phyloP scores from a whole-genome alignment of 2,113 vertebrate species.

The Paracanthobrama guichenoti region DNA sequence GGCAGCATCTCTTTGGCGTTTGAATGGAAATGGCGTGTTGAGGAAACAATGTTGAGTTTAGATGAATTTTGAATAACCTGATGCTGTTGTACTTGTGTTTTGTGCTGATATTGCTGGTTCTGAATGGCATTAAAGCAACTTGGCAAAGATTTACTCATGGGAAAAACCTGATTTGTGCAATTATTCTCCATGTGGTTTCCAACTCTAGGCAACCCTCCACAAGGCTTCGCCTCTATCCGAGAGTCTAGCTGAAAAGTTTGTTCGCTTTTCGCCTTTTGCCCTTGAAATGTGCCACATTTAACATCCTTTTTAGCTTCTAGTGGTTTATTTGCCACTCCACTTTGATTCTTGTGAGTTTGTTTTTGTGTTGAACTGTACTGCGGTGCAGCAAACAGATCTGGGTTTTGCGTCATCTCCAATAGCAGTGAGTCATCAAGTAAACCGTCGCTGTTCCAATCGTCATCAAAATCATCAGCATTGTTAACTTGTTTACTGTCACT shows the following conservation, averaged over 20 bases:
- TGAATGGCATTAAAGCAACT: not conserved
- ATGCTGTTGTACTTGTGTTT: not conserved
- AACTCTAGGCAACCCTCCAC: not conserved
- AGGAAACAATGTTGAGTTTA: not conserved
- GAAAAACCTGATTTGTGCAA: not conserved
- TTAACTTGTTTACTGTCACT: not conserved
- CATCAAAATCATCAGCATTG: conserved; percentile 70
- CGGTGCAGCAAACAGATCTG: conserved; percentile 65
- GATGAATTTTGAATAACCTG: not conserved
- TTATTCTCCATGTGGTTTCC: not conserved
- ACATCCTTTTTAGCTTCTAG: not conserved
- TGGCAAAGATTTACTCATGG: not conserved
- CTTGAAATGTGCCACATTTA: not conserved
- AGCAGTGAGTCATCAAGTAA: conserved; percentile 82
- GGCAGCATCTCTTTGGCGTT: not conserved
- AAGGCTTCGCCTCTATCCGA: conserved; percentile 48
- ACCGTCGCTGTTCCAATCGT: conserved; percentile 82
- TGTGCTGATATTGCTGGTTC: not conserved
- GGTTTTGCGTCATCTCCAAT: conserved; percentile 81
- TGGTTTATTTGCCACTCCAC: not conserved
- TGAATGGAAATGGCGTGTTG: not conserved
- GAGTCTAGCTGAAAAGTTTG: conserved; percentile 45
- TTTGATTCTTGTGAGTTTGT: conserved; percentile 25
- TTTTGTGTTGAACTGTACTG: conserved; percentile 63
- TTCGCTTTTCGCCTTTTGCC: conserved; percentile 37